phyloP scores from a whole-genome alignment of 2,797 vertebrate genomes.

The Neosilurus hyrtlii region DNA sequence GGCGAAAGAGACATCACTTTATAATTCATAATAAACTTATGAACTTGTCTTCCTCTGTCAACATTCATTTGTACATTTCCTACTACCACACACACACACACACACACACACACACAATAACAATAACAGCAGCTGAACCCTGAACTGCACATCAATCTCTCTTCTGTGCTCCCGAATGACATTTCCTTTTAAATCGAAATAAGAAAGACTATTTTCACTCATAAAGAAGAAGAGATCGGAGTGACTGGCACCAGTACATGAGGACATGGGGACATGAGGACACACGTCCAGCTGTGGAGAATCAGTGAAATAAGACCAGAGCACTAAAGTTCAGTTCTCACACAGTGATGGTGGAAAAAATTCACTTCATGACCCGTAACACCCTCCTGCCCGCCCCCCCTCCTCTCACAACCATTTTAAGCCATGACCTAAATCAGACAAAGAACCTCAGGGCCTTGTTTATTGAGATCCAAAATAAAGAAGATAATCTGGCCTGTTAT shows the following conservation, averaged over 20 bases:
- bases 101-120: not conserved
- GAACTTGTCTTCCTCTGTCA: not conserved
- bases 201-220: not conserved
- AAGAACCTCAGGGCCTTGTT: not conserved
- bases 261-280: not conserved
- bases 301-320: conserved; percentile 14
- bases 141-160: not conserved
- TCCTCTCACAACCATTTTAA: not conserved
- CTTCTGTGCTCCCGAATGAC: not conserved
- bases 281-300: conserved; percentile 30
- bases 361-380: not conserved
- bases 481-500: not conserved
- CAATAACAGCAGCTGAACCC: no score
- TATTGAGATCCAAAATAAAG: not conserved
- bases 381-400: not conserved
- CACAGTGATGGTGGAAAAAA: not conserved
- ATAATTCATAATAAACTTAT: not conserved
- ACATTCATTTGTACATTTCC: not conserved
- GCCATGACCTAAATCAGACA: not conserved
- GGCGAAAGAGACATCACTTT: not conserved
- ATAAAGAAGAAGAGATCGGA: conserved; percentile 17
- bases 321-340: conserved; percentile 24
- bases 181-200: not conserved
- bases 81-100: not conserved
- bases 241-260: conserved; percentile 4